Evolutionary conservation across 2,888 invertebrate species (phyloP).

Genomic region (Ormyrus rosae): DNA sequence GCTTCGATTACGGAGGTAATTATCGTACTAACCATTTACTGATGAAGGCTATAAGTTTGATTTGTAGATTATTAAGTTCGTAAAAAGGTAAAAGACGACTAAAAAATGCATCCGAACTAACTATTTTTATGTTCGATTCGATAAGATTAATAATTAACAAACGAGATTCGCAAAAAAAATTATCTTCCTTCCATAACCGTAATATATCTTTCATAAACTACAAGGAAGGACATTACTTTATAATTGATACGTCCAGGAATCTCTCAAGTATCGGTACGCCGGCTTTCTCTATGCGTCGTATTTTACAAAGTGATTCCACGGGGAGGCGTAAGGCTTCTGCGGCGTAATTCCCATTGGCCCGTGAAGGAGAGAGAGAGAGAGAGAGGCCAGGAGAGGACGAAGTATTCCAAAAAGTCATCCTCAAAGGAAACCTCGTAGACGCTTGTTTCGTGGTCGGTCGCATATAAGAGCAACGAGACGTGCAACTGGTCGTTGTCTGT

Average conservation of each 20-base stretch:
- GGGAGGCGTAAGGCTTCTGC: slow-evolving; percentile 31
- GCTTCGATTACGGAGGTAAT: too few species aligned
- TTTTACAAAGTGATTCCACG: slow-evolving; percentile 45
- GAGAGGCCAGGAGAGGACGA: background rate
- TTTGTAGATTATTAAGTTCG: too few species aligned
- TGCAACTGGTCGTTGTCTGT: slow-evolving; percentile 49
- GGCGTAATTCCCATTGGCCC: slow-evolving; percentile 1
- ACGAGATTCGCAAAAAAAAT: too few species aligned
- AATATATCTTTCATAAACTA: too few species aligned
- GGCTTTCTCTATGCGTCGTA: slow-evolving; percentile 7
- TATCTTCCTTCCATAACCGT: too few species aligned
- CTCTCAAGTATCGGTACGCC: slow-evolving; percentile 7
- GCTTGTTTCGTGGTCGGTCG: slow-evolving; percentile 43
- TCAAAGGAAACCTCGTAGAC: slow-evolving; percentile 38
- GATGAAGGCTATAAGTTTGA: too few species aligned
- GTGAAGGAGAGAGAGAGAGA: background rate
- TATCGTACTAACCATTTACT: too few species aligned
- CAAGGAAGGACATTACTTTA: background rate
- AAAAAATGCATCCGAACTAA: too few species aligned
- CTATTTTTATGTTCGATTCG: too few species aligned
- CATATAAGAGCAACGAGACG: slow-evolving; percentile 40
- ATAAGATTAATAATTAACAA: too few species aligned
- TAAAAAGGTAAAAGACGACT: too few species aligned
- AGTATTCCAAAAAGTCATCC: slow-evolving; percentile 52
- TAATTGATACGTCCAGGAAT: background rate